Percentiles rank a stretch among this genome's conserved stretches.
phyloP scores from a whole-genome alignment of 2,888 invertebrate species.

The Epinotia ramella region DNA sequence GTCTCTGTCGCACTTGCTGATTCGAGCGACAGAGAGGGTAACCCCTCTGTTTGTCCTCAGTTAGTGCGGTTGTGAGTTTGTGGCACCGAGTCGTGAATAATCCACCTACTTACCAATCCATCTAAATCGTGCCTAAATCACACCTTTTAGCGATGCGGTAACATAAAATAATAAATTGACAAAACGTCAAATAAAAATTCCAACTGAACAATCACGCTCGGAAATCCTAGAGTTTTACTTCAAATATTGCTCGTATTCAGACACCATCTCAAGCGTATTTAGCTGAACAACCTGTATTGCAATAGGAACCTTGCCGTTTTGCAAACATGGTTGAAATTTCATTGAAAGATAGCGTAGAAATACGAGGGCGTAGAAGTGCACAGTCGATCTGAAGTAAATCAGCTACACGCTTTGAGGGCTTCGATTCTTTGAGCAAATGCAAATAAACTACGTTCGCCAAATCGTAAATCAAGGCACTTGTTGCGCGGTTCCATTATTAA shows the following conservation, averaged over 20 bases:
- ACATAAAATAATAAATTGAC: not conserved
- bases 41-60: too few relatives aligned
- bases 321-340: constrained; percentile 2
- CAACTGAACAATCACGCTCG: constrained; percentile 9
- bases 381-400: constrained; percentile 22
- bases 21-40: too few relatives aligned
- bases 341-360: not conserved
- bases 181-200: constrained; percentile 1
- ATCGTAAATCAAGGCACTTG: constrained; percentile 47
- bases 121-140: too few relatives aligned
- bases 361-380: not conserved
- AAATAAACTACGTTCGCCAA: constrained; percentile 30
- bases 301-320: not conserved
- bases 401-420: constrained; percentile 28
- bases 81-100: too few relatives aligned
- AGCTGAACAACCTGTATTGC: not conserved
- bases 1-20: too few relatives aligned
- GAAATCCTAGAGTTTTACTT: constrained; percentile 28
- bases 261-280: not conserved
- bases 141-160: not conserved
- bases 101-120: too few relatives aligned
- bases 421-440: constrained; percentile 36
- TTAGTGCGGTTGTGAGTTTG: too few relatives aligned
- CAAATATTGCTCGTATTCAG: constrained; percentile 14
- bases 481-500: constrained; percentile 45